Percentiles rank a stretch among this genome's conserved stretches.
Evolutionary conservation across 2,797 vertebrate genomes (phyloP).

Genomic region (Hydrolagus colliei): DNA sequence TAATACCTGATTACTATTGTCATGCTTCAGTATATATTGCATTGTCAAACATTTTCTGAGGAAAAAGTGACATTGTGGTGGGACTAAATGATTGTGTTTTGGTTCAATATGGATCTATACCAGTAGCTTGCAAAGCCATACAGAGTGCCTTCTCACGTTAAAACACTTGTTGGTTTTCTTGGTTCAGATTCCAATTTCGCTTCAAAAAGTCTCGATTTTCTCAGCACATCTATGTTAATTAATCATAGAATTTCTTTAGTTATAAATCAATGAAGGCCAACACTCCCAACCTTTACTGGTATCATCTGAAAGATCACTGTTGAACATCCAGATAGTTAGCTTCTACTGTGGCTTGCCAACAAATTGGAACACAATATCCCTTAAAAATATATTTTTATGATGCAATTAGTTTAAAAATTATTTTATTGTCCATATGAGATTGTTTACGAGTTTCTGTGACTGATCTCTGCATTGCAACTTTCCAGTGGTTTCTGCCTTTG

Average conservation of each 20-base stretch:
- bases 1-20: background rate
- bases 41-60: background rate
- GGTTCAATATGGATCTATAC: background rate
- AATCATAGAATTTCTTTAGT: background rate
- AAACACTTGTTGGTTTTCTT: background rate
- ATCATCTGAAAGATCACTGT: background rate
- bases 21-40: background rate
- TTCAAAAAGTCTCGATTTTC: background rate
- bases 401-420: background rate
- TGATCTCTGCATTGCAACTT: no score
- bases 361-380: background rate
- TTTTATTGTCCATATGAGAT: background rate
- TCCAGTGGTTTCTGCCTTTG: background rate
- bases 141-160: background rate
- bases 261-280: background rate
- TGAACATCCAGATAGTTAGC: background rate
- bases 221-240: background rate
- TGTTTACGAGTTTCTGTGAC: background rate
- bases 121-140: background rate
- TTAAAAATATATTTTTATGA: background rate
- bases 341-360: background rate
- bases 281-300: background rate
- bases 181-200: background rate
- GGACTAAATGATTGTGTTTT: background rate
- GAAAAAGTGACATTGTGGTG: background rate